Conservation (phyloP, 2,888 invertebrate species). For the Urechis unicinctus region DNA sequence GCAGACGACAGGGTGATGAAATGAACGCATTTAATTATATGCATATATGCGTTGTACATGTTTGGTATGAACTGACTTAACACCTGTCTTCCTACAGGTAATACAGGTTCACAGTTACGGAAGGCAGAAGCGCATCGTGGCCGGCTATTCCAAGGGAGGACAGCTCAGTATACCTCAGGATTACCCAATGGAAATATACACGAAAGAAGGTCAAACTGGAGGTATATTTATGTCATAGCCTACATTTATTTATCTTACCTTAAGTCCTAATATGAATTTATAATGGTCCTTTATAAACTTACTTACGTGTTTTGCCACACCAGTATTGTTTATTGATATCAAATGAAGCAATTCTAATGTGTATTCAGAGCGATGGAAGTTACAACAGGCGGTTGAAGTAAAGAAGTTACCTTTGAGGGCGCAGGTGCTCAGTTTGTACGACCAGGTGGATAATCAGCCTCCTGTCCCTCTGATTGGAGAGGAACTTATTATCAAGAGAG, state of each 20-base stretch:
- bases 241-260: no score
- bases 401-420: conserved; percentile 4
- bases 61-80: no score
- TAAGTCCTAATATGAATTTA: no score
- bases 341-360: no score
- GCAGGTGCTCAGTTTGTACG: not conserved
- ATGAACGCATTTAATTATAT: no score
- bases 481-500: conserved; percentile 6
- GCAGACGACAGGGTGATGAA: no score
- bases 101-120: conserved; percentile 14
- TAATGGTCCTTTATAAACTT: no score
- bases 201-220: no score
- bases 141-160: conserved; percentile 6
- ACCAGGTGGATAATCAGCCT: not conserved
- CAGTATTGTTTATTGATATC: no score
- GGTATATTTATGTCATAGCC: no score
- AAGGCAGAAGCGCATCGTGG: conserved; percentile 13
- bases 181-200: conserved; percentile 11
- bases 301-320: no score
- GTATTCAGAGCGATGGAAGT: conserved; percentile 1
- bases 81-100: conserved; percentile 15
- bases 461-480: conserved; percentile 4
- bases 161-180: conserved; percentile 13
- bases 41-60: no score
- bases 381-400: not conserved